Evolutionary conservation across 2,797 vertebrate genomes (phyloP).

Genomic region (Enteromius argenteus): DNA sequence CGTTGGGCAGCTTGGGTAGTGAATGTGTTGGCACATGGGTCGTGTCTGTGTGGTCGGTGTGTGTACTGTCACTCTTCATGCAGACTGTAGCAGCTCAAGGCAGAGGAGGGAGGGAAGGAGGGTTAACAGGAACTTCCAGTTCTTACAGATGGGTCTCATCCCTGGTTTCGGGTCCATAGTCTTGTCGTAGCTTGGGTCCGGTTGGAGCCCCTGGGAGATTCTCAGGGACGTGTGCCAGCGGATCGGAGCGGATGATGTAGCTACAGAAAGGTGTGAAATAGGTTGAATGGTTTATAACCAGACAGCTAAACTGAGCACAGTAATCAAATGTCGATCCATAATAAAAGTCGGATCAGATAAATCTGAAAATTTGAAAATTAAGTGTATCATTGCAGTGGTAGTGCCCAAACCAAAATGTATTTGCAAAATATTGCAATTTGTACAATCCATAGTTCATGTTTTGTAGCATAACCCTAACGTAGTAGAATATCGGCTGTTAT

Average conservation of each 20-base stretch:
- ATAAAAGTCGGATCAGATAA: background rate
- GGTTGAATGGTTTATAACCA: background rate
- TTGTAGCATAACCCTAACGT: background rate
- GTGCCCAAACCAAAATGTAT: too few relatives aligned
- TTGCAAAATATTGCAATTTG: background rate
- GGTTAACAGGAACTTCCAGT: background rate
- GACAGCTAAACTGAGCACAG: background rate
- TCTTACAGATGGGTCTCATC: constrained; percentile 94
- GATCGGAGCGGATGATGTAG: constrained; percentile 96
- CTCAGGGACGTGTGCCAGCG: constrained; percentile 90
- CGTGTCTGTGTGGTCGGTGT: background rate
- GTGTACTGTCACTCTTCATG: constrained; percentile 40
- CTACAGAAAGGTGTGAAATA: constrained; percentile 69
- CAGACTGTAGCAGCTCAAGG: constrained; percentile 37
- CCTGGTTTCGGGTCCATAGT: constrained; percentile 82
- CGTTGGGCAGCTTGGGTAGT: constrained; percentile 5
- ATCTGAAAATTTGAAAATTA: background rate
- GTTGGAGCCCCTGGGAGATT: constrained; percentile 81
- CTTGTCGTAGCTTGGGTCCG: constrained; percentile 80
- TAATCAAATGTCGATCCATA: background rate
- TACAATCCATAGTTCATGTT: background rate
- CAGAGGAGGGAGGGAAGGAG: background rate
- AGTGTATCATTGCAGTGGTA: background rate
- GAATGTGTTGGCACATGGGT: constrained; percentile 33
- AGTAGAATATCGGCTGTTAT: too few relatives aligned